Conservation (phyloP, 2,888 invertebrate genomes). For the Pediacus dermestoides region DNA sequence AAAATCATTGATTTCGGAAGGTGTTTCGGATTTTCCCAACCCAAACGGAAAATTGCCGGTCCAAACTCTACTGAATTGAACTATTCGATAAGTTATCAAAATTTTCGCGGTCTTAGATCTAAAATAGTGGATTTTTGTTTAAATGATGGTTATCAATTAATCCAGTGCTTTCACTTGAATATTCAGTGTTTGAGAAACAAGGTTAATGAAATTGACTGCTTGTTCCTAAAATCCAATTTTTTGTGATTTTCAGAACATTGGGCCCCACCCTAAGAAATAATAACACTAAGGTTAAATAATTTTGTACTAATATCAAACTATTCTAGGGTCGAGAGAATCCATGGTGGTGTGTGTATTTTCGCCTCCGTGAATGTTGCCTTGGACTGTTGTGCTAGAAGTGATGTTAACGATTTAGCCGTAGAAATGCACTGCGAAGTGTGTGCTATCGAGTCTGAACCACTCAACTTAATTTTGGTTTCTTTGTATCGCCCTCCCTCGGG, state of each 20-base stretch:
- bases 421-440: neutral
- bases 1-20: no score
- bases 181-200: constrained; percentile 5
- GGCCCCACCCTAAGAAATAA: neutral
- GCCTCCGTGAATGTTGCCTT: neutral
- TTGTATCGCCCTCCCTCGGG: neutral
- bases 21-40: no score
- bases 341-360: constrained; percentile 1
- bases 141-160: no score
- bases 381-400: neutral
- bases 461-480: constrained; percentile 1
- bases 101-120: no score
- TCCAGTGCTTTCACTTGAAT: constrained; percentile 5
- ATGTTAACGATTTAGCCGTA: neutral
- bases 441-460: neutral
- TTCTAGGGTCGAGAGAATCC: neutral
- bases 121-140: no score
- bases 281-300: neutral
- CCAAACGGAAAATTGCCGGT: no score
- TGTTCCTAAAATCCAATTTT: neutral
- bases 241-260: constrained; percentile 4
- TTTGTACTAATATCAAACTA: neutral
- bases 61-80: no score
- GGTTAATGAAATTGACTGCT: neutral
- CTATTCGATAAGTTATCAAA: no score